Conservation (phyloP, 2,888 invertebrate genomes). For the Aromia moschata region DNA sequence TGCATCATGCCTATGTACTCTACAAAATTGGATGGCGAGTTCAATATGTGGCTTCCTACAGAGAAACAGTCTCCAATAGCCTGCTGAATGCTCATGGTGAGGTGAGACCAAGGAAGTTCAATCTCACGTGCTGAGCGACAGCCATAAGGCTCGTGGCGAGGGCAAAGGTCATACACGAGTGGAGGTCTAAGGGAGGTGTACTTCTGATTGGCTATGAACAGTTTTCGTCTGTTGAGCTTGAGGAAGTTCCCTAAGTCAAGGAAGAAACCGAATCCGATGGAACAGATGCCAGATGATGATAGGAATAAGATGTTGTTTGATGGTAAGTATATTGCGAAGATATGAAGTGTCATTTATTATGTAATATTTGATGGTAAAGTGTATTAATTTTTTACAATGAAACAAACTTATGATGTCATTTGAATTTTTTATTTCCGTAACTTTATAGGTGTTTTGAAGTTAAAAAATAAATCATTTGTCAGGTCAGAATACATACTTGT, state of each 20-base stretch:
- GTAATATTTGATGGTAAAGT: too few species aligned
- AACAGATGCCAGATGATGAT: conserved; percentile 68
- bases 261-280: conserved; percentile 66
- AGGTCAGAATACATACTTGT: too few species aligned
- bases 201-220: conserved; percentile 97
- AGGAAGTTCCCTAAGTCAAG: conserved; percentile 75
- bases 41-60: conserved; percentile 95
- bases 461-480: too few species aligned
- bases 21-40: too few species aligned
- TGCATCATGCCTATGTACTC: conserved; percentile 96
- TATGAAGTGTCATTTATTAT: too few species aligned
- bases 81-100: conserved; percentile 71
- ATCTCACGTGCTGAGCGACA: conserved; percentile 93
- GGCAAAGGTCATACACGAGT: conserved; percentile 85
- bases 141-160: conserved; percentile 90
- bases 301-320: conserved; percentile 80
- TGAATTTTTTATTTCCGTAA: too few species aligned
- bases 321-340: conserved; percentile 68
- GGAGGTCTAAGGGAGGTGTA: conserved; percentile 91
- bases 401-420: too few species aligned
- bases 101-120: conserved; percentile 82
- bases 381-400: too few species aligned
- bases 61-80: conserved; percentile 61
- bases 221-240: conserved; percentile 87
- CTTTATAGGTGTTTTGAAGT: too few species aligned